Evolutionary conservation across 2,113 vertebrate genomes (phyloP).

Genomic region (Aspiorhynchus laticeps): DNA sequence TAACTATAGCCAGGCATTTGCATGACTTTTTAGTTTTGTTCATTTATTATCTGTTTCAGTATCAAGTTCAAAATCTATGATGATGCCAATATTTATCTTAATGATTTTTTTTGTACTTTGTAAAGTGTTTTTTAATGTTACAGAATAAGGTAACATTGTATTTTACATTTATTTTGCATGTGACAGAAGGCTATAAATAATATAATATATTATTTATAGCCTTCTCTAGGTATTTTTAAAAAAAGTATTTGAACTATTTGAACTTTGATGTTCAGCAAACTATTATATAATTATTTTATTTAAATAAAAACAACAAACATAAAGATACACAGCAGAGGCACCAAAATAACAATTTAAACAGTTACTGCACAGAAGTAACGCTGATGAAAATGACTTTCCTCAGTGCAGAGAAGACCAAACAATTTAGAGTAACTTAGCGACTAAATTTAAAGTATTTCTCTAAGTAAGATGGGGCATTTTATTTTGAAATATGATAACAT

Average conservation of each 20-base stretch:
- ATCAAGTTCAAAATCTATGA: background rate
- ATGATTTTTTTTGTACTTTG: background rate
- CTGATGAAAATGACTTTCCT: background rate
- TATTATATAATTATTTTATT: background rate
- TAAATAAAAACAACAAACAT: background rate
- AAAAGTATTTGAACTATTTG: background rate
- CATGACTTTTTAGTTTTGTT: background rate
- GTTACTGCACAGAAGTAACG: background rate
- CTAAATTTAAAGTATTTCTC: too few relatives aligned
- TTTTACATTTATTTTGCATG: background rate
- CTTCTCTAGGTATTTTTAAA: background rate
- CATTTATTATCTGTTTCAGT: background rate
- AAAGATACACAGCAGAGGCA: background rate
- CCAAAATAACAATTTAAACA: background rate
- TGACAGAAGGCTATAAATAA: too few relatives aligned
- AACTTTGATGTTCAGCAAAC: background rate
- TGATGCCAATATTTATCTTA: background rate
- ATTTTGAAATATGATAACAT: background rate
- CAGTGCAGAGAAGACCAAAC: background rate
- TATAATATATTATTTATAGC: too few relatives aligned
- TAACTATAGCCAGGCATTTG: background rate
- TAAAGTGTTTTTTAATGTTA: background rate
- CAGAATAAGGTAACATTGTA: background rate
- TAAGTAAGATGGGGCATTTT: background rate
- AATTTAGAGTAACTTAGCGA: background rate